Evolutionary conservation across 2,888 invertebrate genomes (phyloP), one percentile per base, ranked within the genome.

Genomic region (Epistrophe eligans): DNA sequence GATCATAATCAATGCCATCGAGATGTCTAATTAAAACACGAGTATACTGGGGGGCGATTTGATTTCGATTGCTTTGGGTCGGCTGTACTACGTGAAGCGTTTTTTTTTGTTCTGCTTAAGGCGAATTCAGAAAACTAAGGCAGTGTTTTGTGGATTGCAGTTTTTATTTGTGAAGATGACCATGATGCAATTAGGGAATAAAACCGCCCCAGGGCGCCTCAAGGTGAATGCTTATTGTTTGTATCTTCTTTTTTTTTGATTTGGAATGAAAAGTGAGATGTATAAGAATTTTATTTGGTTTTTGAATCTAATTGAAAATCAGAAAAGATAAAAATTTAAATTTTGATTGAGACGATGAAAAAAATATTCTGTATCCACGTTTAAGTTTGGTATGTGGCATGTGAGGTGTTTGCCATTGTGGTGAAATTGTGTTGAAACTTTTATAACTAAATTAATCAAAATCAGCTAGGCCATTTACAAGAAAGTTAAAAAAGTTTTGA

Each of bases 1-100:
- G 87, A 87, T 83, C 71, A 83, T 87, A 79, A 87, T 83, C 87
- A 87, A 79, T 83, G 67, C 87, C 52, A 72, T 83, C 71, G 83
- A 76, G 83, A 79, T 79, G 76, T 79, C 83, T 87, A 87, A 87
- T 87, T 87, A 87, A 77, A 87, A 87, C 76, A 76, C 58, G 71
- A 83, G 60, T 72, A 76, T 55, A 67, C 72, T 64, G 83, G 76
- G 72, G 79, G 83, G 71, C 52, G 76, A 79, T 87, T 83, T 83
- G 79, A 83, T 79, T 79, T 52, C 58, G 1, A 38, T 17, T 67
- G 15, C 48, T 58, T 35, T 28, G 15, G 28, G 6, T 0, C 24
- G 24, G 15, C 15, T 32, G 15, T 19, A 52, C 6, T 11, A 50
- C 11, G 52, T 66, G 11, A 19, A 72, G 64, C 43, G 50, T 11